These are phyloP conservation scores for Anarrhichthys ocellatus DNA, from an alignment of 2,113 vertebrate genomes.

Conservation along the genomic window DNA sequence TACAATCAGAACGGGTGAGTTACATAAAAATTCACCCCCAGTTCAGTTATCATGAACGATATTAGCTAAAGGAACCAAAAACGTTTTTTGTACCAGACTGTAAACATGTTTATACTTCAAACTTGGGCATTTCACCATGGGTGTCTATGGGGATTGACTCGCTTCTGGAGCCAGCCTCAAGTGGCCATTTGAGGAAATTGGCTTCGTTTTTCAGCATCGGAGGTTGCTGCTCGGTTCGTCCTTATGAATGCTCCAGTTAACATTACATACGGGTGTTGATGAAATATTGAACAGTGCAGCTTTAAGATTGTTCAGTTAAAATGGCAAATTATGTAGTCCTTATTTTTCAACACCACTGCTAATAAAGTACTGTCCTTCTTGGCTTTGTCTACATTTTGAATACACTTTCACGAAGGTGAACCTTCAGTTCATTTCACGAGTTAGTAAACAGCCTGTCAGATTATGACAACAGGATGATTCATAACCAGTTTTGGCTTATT, in stretches of 20 bases:
- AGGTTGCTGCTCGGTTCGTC: neutral
- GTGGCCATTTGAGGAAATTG: too few species aligned
- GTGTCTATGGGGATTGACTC: neutral
- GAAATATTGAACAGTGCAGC: neutral
- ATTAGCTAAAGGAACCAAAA: neutral
- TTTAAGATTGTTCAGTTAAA: neutral
- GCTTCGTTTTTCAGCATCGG: neutral
- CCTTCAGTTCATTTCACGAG: conserved; percentile 2
- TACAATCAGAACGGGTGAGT: neutral
- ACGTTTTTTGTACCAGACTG: neutral
- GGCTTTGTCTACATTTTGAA: conserved; percentile 36
- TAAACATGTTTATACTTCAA: neutral
- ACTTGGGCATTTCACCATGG: neutral
- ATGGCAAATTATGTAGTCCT: neutral
- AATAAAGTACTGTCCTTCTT: neutral
- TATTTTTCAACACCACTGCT: neutral
- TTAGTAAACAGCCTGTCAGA: conserved; percentile 26
- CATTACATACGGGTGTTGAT: neutral
- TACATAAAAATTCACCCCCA: neutral
- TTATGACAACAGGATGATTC: conserved; percentile 17
- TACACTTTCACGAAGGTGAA: neutral
- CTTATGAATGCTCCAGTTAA: neutral
- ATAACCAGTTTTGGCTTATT: conserved; percentile 12
- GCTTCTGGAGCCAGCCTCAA: too few species aligned
- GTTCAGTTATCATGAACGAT: neutral